phyloP scores from a whole-genome alignment of 2,888 invertebrate genomes.

The Scaptomyza cyrtandrae region DNA sequence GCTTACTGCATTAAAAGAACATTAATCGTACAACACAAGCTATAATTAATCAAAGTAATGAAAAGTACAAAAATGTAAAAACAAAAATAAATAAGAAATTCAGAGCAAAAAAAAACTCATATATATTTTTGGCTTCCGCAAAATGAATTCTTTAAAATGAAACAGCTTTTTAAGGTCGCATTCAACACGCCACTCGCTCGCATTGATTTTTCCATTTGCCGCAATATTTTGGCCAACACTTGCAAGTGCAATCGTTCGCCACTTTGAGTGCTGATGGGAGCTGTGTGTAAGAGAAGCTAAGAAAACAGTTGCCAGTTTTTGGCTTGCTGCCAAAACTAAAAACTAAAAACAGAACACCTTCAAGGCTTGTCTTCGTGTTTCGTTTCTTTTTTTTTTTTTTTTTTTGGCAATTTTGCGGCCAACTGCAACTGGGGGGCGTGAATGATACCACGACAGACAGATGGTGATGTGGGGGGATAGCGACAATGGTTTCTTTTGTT shows the following conservation, averaged over 20 bases:
- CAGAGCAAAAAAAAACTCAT: not conserved
- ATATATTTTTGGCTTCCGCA: too few species aligned
- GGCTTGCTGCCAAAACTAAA: conserved; percentile 51
- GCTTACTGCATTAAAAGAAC: not conserved
- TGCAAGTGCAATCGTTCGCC: conserved; percentile 33
- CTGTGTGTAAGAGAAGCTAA: not conserved
- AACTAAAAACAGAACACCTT: conserved; percentile 48
- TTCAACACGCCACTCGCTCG: conserved; percentile 32
- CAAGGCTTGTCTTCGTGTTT: conserved; percentile 6
- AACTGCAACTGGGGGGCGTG: conserved; percentile 25
- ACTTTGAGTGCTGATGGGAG: too few species aligned
- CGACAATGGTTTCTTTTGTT: conserved; percentile 28
- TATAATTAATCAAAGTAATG: not conserved
- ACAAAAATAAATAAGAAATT: not conserved
- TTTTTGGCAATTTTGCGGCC: conserved; percentile 33
- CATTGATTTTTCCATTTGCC: conserved; percentile 64
- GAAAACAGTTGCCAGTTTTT: conserved; percentile 24
- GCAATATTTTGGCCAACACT: conserved; percentile 25
- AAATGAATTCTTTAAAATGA: conserved; percentile 10
- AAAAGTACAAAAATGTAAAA: not conserved
- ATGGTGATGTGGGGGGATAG: conserved; percentile 11
- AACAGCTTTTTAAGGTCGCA: conserved; percentile 2
- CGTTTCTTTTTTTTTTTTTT: not conserved
- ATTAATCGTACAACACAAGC: not conserved
- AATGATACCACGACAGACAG: not conserved